Evolutionary conservation across 1,140 invertebrate species (phyloP), one percentile per base, ranked within the genome.

Genomic region (Ostrea denselamellosa): DNA sequence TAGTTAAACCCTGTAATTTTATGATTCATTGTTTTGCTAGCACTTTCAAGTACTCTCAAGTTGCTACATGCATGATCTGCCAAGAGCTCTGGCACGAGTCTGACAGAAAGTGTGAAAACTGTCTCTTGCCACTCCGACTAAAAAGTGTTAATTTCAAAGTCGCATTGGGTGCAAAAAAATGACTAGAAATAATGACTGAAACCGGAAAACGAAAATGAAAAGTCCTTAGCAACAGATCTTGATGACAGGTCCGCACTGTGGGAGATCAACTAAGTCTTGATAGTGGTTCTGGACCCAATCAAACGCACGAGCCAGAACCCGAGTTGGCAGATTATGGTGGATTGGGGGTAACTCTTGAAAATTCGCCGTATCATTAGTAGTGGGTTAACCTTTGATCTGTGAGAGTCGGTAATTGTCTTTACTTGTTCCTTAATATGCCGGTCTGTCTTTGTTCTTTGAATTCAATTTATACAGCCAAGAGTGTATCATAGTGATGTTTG

Each of bases 301-400:
- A 77, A 77, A 5, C 14, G 9, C 68, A 9, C 68, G 68, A 77
- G 68, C 28, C 68, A 77, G 68, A 77, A 77, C 25, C 22, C 68
- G 9, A 77, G 68, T 77, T 77, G 68, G 68, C 68, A 77, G 68
- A 77, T 77, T 77, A 77, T 77, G 25, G 28, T 8, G 25, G 68
- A 8, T 77, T 77, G n/a, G 28, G 68, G 68, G 28, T 77, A 34
- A 77, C 68, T 25, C 22, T 12, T 77, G 68, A 77, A 77, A 71
- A 77, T 77, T 77, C 68, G 28, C 28, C 68, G 68, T 77, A 77
- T 77, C 68, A 77, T 77, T 77, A 77, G 68, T 25, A 77, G 28
- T 77, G 28, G 68, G 68, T 77, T 77, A 77, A 77, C 68, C 68
- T 77, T 77, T 77, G 68, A 77, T 77, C 68, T 77, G 14, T 22